A percentile compares a stretch with the other conserved stretches of the same genome.
Evolutionary conservation across 2,888 invertebrate species (phyloP).

Genomic region (Fissipunctia ypsillon): DNA sequence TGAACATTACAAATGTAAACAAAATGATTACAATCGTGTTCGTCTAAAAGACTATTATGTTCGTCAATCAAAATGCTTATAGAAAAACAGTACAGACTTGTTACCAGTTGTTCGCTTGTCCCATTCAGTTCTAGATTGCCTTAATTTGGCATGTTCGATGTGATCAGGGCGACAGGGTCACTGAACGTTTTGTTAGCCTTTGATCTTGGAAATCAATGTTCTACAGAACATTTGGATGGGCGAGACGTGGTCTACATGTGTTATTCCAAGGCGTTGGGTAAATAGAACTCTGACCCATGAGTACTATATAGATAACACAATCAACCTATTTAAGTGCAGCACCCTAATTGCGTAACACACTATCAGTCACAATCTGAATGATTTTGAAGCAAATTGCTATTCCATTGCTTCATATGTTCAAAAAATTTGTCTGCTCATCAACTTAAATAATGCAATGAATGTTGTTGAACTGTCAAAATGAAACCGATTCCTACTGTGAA

Average conservation of each 20-base stretch:
- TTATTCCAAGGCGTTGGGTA: not conserved
- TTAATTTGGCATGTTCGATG: slow-evolving; percentile 73
- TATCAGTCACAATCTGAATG: no score
- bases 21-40: slow-evolving; percentile 80
- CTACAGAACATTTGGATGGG: slow-evolving; percentile 10
- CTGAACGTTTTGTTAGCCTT: slow-evolving; percentile 66
- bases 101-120: slow-evolving; percentile 62
- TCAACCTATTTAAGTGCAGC: no score
- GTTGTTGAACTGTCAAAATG: no score
- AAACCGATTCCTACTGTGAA: no score
- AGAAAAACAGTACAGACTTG: slow-evolving; percentile 62
- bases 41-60: slow-evolving; percentile 79
- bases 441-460: no score
- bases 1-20: slow-evolving; percentile 47
- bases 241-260: slow-evolving; percentile 9
- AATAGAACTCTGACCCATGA: not conserved
- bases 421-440: no score
- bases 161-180: slow-evolving; percentile 69
- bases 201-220: slow-evolving; percentile 63
- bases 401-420: no score
- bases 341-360: no score
- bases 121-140: slow-evolving; percentile 68
- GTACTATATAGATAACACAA: no score
- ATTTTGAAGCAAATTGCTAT: no score
- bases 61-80: slow-evolving; percentile 82